phyloP scores from a whole-genome alignment of 2,113 vertebrate genomes.

The Verasper variegatus region DNA sequence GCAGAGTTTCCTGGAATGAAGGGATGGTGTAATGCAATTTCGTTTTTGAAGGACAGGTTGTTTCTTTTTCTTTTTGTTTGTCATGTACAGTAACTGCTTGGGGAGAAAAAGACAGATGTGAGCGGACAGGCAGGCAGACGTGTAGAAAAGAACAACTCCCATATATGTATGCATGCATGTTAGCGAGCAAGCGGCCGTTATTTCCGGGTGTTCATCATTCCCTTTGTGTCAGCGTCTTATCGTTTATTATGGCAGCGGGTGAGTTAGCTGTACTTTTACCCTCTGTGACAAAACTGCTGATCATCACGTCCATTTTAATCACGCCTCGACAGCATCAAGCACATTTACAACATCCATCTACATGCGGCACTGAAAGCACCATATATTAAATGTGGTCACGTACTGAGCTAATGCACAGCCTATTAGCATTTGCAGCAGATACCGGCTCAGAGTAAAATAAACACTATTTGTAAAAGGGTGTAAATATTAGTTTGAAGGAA shows the following conservation, averaged over 20 bases:
- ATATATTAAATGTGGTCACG: constrained; percentile 18
- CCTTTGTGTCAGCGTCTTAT: constrained; percentile 63
- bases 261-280: constrained; percentile 67
- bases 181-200: constrained; percentile 10
- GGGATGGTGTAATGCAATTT: constrained; percentile 14
- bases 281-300: constrained; percentile 70
- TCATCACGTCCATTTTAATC: constrained; percentile 64
- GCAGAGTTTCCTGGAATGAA: constrained; percentile 35
- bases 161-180: constrained; percentile 42
- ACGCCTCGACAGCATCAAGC: constrained; percentile 44
- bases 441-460: background rate
- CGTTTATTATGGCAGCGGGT: constrained; percentile 64
- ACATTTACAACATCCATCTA: constrained; percentile 58
- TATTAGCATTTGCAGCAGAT: constrained; percentile 9
- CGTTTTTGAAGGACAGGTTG: constrained; percentile 26
- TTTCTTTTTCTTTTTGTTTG: constrained; percentile 12
- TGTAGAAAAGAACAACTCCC: background rate
- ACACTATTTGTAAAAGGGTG: background rate
- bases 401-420: constrained; percentile 3
- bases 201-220: constrained; percentile 56
- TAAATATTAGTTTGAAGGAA: background rate
- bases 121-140: constrained; percentile 3
- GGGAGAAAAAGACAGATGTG: background rate
- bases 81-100: background rate
- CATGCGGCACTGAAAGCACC: constrained; percentile 15